Percentiles rank a stretch among this genome's conserved stretches.
These are phyloP conservation scores for Leptobrachium leishanense DNA, from an alignment of 2,113 vertebrate genomes.

Conservation along the genomic window DNA sequence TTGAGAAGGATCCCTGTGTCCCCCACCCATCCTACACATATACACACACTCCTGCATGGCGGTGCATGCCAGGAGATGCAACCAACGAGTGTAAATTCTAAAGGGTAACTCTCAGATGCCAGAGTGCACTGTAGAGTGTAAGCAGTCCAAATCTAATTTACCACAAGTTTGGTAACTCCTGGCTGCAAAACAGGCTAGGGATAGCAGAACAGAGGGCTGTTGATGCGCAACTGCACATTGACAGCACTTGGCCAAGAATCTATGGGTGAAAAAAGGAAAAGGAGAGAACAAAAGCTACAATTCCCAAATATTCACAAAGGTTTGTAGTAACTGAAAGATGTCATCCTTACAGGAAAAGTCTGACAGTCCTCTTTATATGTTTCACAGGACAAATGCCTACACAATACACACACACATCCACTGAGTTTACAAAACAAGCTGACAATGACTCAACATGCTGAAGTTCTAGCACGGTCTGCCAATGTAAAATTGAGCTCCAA, in stretches of 20 bases:
- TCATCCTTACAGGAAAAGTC: background rate
- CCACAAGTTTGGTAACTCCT: constrained; percentile 10
- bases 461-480: background rate
- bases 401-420: constrained; percentile 19
- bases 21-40: constrained; percentile 22
- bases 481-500: constrained; percentile 5
- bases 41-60: constrained; percentile 38
- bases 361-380: too few relatives aligned
- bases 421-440: constrained; percentile 22
- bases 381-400: background rate
- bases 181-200: constrained; percentile 18
- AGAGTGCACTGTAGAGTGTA: constrained; percentile 17
- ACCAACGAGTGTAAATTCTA: constrained; percentile 42
- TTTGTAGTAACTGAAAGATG: constrained; percentile 13
- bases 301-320: constrained; percentile 12
- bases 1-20: constrained; percentile 61
- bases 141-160: constrained; percentile 16
- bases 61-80: constrained; percentile 41
- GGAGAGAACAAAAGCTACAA: constrained; percentile 6
- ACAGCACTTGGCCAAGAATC: constrained; percentile 10
- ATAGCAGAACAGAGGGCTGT: constrained; percentile 26
- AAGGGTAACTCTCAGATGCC: constrained; percentile 32
- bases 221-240: constrained; percentile 21
- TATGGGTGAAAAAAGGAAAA: constrained; percentile 4
- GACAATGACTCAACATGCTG: background rate